phyloP scores from a whole-genome alignment of 2,797 vertebrate genomes.

The Varecia variegata region DNA sequence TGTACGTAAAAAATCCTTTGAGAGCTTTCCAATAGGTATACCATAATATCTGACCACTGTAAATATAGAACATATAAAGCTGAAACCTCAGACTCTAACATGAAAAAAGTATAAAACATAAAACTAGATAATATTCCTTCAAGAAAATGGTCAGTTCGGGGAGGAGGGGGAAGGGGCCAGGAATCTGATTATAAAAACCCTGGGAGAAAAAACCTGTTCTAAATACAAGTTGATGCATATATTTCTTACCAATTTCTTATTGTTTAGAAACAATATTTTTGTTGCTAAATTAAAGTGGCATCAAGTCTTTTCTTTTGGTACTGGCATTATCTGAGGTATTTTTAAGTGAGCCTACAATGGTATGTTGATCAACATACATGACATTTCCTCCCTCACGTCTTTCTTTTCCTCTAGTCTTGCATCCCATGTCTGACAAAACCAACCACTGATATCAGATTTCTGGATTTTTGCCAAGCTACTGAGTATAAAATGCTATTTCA shows the following conservation, averaged over 20 bases:
- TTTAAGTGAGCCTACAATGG: background rate
- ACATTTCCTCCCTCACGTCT: background rate
- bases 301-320: background rate
- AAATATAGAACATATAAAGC: background rate
- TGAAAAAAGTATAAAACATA: background rate
- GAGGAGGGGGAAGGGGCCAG: accelerated
- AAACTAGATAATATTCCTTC: background rate
- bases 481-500: background rate
- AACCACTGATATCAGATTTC: background rate
- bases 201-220: background rate
- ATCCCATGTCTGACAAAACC: background rate
- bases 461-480: background rate
- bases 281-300: background rate
- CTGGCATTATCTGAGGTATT: background rate
- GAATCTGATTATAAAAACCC: background rate
- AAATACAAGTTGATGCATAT: background rate
- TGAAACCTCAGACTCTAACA: background rate
- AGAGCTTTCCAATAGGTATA: background rate
- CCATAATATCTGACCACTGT: background rate
- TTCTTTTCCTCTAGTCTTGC: background rate
- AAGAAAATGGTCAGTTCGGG: background rate
- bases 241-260: background rate
- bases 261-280: background rate
- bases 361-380: background rate
- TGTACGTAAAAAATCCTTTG: background rate